Evolutionary conservation across 2,888 invertebrate genomes (phyloP).

Genomic region (Leptogaster cylindrica): DNA sequence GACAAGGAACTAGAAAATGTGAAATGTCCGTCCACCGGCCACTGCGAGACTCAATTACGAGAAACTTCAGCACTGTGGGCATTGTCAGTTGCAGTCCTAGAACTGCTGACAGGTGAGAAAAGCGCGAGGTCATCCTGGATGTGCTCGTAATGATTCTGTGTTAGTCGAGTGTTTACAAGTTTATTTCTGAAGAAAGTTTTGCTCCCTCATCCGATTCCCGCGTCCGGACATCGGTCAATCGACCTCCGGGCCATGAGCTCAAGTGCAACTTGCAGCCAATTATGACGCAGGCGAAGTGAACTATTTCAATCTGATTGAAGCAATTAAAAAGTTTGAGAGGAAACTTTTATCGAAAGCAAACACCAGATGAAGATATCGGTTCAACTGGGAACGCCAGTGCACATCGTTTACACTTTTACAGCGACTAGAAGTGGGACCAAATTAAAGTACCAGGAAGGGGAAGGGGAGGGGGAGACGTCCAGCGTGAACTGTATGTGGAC

Average conservation of each 20-base stretch:
- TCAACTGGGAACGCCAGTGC: slow-evolving; percentile 6
- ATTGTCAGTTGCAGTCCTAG: too few relatives aligned
- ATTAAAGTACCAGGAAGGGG: not conserved
- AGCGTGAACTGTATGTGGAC: not conserved
- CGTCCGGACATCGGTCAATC: too few relatives aligned
- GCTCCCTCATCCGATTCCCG: too few relatives aligned
- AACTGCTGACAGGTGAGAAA: too few relatives aligned
- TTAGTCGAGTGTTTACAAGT: not conserved
- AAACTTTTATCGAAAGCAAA: slow-evolving; percentile 18
- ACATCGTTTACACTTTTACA: slow-evolving; percentile 18
- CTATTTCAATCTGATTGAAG: slow-evolving; percentile 33
- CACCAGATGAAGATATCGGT: slow-evolving; percentile 15
- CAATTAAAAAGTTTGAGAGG: slow-evolving; percentile 27
- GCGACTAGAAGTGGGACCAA: not conserved
- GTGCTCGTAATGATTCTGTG: not conserved
- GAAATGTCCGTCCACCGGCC: too few relatives aligned
- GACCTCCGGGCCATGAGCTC: not conserved
- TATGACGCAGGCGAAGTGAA: not conserved
- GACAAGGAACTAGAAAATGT: too few relatives aligned
- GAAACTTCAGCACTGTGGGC: too few relatives aligned
- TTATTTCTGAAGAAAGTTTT: too few relatives aligned
- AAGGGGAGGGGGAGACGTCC: not conserved
- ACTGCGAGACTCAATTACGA: too few relatives aligned
- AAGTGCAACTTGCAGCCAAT: not conserved
- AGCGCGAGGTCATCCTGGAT: too few relatives aligned